Percentiles rank a stretch among this genome's conserved stretches.
These are phyloP conservation scores for Etheostoma nigrum DNA, from an alignment of 2,797 vertebrate species.

Conservation along the genomic window DNA sequence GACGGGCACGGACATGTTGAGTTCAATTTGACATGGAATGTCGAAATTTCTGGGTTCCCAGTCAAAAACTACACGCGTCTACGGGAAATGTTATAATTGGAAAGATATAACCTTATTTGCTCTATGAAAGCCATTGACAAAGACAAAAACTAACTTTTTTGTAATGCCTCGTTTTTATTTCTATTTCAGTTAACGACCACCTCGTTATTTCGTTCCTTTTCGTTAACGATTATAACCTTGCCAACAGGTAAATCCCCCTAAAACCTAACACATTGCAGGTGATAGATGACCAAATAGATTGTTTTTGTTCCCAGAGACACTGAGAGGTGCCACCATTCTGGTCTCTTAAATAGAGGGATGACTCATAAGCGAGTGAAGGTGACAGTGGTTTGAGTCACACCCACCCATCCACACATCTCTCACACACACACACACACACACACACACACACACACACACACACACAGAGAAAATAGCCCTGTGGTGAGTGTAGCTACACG, in stretches of 20 bases:
- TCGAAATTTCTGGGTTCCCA: no score
- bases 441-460: conserved; percentile 7
- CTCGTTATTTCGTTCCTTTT: no score
- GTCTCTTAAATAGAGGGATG: conserved; percentile 39
- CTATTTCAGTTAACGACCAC: no score
- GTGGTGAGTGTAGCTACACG: background rate
- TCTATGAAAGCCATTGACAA: no score
- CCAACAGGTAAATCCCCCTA: background rate
- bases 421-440: conserved; percentile 5
- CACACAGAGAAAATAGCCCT: background rate
- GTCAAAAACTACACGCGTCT: no score
- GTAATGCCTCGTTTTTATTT: no score
- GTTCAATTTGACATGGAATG: no score
- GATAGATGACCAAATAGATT: background rate
- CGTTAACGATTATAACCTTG: no score
- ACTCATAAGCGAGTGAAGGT: conserved; percentile 30
- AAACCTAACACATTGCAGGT: background rate
- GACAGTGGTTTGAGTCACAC: conserved; percentile 27
- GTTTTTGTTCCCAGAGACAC: conserved; percentile 3
- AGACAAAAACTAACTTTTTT: no score
- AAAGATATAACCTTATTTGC: no score
- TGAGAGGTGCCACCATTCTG: conserved; percentile 22
- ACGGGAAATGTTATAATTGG: no score
- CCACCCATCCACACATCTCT: background rate
- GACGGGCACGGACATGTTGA: no score